phyloP scores from a whole-genome alignment of 2,888 invertebrate species.

The Odontocerum albicorne region DNA sequence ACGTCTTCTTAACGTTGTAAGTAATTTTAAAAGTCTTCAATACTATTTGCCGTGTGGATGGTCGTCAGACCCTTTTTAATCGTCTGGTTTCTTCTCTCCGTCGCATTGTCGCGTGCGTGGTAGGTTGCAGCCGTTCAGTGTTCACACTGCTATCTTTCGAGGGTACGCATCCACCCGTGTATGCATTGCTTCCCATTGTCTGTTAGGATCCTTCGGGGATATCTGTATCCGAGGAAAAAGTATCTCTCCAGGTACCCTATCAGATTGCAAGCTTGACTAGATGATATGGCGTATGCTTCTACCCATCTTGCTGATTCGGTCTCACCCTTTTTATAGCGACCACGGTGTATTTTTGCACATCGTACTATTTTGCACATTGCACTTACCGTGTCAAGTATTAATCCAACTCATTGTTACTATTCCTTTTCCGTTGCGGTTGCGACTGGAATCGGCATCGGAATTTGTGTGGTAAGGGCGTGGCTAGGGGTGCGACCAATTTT shows the following conservation, averaged over 20 bases:
- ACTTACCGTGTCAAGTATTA: no score
- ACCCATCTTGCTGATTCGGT: constrained; percentile 3
- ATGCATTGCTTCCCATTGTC: background rate
- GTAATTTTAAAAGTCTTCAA: background rate
- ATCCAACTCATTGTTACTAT: no score
- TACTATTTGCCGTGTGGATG: background rate
- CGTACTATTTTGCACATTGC: no score
- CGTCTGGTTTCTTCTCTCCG: background rate
- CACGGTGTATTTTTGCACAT: no score
- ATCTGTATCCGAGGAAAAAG: background rate
- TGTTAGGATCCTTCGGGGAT: background rate
- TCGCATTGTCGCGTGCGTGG: background rate
- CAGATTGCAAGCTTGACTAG: background rate
- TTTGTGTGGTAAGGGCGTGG: no score
- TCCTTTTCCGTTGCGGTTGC: no score
- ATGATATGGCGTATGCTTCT: background rate
- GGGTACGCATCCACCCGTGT: background rate
- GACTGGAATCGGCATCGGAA: no score
- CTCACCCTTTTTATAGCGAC: no score
- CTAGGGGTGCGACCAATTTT: no score
- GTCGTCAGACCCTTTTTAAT: background rate
- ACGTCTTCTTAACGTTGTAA: background rate
- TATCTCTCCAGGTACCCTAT: background rate
- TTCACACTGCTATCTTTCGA: background rate
- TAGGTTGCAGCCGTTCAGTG: background rate